Conservation (phyloP, 2,888 invertebrate species). For the Morpho helenor region DNA sequence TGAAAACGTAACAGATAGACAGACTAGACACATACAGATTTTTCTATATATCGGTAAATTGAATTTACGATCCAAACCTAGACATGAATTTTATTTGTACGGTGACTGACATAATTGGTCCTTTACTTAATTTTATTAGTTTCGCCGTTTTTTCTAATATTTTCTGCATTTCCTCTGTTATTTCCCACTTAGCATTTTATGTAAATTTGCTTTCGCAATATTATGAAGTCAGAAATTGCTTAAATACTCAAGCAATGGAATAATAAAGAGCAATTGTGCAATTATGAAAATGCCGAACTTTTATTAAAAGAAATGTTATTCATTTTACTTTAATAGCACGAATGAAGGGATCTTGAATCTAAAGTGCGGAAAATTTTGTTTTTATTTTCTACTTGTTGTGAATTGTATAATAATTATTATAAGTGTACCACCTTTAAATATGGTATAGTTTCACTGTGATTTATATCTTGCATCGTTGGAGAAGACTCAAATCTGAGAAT, state of each 20-base stretch:
- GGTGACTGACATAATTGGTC: too few species aligned
- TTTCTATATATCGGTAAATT: too few species aligned
- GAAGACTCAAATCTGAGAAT: too few species aligned
- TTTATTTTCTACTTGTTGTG: constrained; percentile 1
- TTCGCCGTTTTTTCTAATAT: constrained; percentile 4
- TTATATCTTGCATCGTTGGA: too few species aligned
- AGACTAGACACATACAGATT: too few species aligned
- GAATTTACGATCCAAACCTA: too few species aligned
- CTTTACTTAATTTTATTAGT: not conserved
- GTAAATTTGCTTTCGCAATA: constrained; percentile 37
- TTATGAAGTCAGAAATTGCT: constrained; percentile 27
- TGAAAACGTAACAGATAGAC: too few species aligned
- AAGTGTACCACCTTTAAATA: not conserved
- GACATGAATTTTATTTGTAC: too few species aligned
- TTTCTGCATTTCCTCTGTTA: constrained; percentile 19
- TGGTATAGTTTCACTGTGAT: too few species aligned
- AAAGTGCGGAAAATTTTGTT: constrained; percentile 8
- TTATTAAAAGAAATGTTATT: constrained; percentile 19
- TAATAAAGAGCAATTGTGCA: constrained; percentile 24
- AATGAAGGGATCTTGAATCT: constrained; percentile 11
- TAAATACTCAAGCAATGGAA: constrained; percentile 22
- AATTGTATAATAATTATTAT: not conserved
- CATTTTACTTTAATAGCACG: constrained; percentile 10
- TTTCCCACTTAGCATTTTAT: constrained; percentile 57
- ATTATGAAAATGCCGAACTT: constrained; percentile 22